A percentile compares a stretch with the other conserved stretches of the same genome.
These are phyloP conservation scores for Picathartes gymnocephalus DNA, from an alignment of 2,113 vertebrate genomes.

Conservation along the genomic window DNA sequence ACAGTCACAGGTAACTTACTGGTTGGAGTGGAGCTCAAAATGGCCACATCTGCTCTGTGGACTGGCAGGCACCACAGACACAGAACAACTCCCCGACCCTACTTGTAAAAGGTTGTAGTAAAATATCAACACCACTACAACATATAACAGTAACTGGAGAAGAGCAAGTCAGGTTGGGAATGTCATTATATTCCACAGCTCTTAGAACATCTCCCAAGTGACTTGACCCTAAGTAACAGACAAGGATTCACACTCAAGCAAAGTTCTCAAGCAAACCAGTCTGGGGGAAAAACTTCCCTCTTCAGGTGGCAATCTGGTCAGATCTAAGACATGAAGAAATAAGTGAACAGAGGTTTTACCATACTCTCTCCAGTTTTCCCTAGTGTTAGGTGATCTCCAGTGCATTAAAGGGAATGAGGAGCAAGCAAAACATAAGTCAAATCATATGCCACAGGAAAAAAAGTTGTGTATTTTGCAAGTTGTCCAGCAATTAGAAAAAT, in stretches of 20 bases:
- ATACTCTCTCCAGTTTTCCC: not conserved
- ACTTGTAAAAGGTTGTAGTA: not conserved
- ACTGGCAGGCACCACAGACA: not conserved
- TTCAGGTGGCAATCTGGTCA: not conserved
- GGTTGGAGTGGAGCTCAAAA: not conserved
- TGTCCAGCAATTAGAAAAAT: not conserved
- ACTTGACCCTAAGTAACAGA: not conserved
- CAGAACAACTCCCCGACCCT: not conserved
- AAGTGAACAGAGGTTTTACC: not conserved
- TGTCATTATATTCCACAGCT: not conserved
- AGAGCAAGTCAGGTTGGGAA: not conserved
- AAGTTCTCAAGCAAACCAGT: not conserved
- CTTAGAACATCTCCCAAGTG: not conserved
- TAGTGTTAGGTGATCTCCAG: not conserved
- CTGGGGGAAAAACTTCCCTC: not conserved
- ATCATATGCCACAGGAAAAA: not conserved
- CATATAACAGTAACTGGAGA: not conserved
- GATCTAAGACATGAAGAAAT: not conserved
- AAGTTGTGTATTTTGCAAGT: not conserved
- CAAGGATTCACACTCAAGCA: not conserved
- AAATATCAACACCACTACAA: not conserved
- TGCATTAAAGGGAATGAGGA: not conserved
- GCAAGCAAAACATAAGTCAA: not conserved
- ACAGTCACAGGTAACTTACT: not conserved
- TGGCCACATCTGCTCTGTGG: not conserved